These are phyloP conservation scores for Epinephelus coioides DNA, from an alignment of 2,797 vertebrate species.

Conservation along the genomic window DNA sequence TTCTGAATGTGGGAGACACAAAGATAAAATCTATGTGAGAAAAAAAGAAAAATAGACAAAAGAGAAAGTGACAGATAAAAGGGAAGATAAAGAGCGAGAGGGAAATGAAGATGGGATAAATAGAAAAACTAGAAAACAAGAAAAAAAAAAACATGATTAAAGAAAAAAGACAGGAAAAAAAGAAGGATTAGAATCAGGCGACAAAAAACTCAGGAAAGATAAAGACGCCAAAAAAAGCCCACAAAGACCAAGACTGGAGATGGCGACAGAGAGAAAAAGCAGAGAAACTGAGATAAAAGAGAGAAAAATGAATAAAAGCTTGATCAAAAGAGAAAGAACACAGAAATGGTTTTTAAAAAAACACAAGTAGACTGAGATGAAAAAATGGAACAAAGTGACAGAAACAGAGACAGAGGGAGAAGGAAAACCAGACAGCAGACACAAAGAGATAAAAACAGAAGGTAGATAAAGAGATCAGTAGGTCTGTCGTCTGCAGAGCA, in stretches of 20 bases:
- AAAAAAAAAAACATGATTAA: not conserved
- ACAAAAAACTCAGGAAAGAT: not conserved
- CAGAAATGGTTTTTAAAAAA: not conserved
- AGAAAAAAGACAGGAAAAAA: not conserved
- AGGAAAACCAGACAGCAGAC: conserved; percentile 25
- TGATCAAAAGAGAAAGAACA: not conserved
- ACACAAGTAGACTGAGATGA: not conserved
- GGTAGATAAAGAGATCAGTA: conserved; percentile 29
- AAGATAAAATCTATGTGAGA: no score
- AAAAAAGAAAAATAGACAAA: not conserved
- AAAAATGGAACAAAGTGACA: not conserved
- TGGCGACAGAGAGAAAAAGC: not conserved
- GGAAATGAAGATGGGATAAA: not conserved
- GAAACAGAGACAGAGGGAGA: not conserved
- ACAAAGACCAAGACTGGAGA: not conserved
- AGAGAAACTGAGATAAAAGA: not conserved
- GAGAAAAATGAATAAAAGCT: not conserved
- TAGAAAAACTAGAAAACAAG: not conserved
- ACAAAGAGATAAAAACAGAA: conserved; percentile 23
- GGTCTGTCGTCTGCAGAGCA: conserved; percentile 11
- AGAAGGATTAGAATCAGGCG: not conserved
- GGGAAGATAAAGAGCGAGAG: no score
- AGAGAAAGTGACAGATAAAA: no score
- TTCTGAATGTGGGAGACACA: no score
- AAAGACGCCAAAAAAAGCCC: not conserved